Percentiles rank a stretch among this genome's conserved stretches.
Evolutionary conservation across 2,113 vertebrate genomes (phyloP).

Genomic region (Corapipo altera): DNA sequence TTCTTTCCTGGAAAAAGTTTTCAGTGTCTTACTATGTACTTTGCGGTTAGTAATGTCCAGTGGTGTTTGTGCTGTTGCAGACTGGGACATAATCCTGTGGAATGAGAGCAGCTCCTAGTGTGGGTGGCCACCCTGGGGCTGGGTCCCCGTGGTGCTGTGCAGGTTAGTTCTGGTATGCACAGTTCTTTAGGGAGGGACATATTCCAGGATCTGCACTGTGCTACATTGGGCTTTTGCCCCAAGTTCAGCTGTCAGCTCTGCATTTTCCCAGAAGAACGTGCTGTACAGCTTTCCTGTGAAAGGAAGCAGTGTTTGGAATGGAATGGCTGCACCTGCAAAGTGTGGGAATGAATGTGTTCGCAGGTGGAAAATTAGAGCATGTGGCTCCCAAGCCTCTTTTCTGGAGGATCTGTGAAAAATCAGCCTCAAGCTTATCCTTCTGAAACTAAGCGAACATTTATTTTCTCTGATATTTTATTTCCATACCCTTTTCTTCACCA

Average conservation of each 20-base stretch:
- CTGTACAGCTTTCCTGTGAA: neutral
- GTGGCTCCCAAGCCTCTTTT: slow-evolving; percentile 12
- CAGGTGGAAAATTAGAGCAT: slow-evolving; percentile 9
- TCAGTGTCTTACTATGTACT: neutral
- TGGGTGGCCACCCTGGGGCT: neutral
- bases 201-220: neutral
- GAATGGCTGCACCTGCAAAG: neutral
- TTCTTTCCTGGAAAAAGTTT: neutral
- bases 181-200: rapidly evolving
- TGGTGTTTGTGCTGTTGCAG: neutral
- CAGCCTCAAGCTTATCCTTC: neutral
- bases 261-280: neutral
- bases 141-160: neutral
- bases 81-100: neutral
- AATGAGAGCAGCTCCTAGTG: neutral
- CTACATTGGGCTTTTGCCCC: neutral
- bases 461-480: neutral
- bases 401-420: neutral
- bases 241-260: neutral
- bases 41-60: neutral
- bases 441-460: neutral
- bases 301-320: slow-evolving; percentile 3
- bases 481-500: neutral
- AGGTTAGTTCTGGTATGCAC: neutral
- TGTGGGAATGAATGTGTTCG: neutral